Conservation (phyloP, 2,113 vertebrate genomes). For the Mola mola region DNA sequence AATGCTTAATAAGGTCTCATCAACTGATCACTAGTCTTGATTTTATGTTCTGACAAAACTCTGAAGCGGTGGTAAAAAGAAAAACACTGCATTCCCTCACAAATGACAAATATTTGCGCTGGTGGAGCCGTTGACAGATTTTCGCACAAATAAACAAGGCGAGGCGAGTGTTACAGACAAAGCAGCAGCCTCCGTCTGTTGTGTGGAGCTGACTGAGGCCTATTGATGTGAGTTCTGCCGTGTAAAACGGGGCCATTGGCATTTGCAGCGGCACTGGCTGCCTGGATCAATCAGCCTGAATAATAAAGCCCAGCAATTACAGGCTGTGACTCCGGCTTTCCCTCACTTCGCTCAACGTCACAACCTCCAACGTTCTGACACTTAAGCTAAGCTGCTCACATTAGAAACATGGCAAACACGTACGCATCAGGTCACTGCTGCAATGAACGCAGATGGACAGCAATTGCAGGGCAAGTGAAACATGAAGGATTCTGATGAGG, state of each 20-base stretch:
- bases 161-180: conserved; percentile 27
- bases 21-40: neutral
- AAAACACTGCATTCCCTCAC: neutral
- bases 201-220: conserved; percentile 30
- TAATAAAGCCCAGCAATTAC: conserved; percentile 72
- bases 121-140: conserved; percentile 6
- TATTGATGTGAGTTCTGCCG: conserved; percentile 38
- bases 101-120: conserved; percentile 10
- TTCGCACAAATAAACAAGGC: conserved; percentile 33
- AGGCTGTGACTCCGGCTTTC: conserved; percentile 52
- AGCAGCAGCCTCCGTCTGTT: conserved; percentile 35
- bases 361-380: conserved; percentile 12
- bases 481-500: conserved; percentile 25
- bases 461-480: conserved; percentile 12
- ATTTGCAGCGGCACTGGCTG: conserved; percentile 64
- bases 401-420: conserved; percentile 35
- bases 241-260: conserved; percentile 59
- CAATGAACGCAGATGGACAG: neutral
- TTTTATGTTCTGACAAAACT: neutral
- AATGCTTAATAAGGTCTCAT: neutral
- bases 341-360: conserved; percentile 28
- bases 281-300: conserved; percentile 74
- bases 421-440: neutral
- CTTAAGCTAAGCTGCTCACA: conserved; percentile 11
- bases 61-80: too few species aligned